Evolutionary conservation across 2,113 vertebrate species (phyloP).

Genomic region (Hyla sarda): DNA sequence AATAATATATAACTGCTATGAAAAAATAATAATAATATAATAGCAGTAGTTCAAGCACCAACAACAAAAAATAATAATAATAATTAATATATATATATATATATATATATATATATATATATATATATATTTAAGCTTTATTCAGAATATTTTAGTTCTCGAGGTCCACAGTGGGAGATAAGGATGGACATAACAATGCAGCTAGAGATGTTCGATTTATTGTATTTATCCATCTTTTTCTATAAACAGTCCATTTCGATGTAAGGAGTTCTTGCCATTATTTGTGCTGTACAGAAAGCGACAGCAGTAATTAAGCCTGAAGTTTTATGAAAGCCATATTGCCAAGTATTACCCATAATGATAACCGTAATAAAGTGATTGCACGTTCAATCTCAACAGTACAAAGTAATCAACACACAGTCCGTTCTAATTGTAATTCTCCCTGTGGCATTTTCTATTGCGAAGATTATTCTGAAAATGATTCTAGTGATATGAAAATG

Average conservation of each 20-base stretch:
- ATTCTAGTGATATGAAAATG: slow-evolving; percentile 27
- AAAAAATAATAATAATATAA: no score
- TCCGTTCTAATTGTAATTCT: slow-evolving; percentile 43
- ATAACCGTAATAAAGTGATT: slow-evolving; percentile 47
- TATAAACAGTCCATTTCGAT: slow-evolving; percentile 6
- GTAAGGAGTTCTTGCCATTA: slow-evolving; percentile 14
- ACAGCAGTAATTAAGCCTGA: slow-evolving; percentile 49
- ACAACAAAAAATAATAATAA: no score
- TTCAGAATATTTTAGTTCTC: background rate
- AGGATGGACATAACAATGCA: background rate
- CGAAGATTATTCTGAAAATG: slow-evolving; percentile 30
- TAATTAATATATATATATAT: no score
- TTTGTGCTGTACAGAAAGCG: slow-evolving; percentile 5
- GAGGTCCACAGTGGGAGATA: background rate
- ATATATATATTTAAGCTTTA: no score
- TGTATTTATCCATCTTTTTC: background rate
- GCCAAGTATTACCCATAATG: slow-evolving; percentile 49
- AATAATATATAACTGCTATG: no score
- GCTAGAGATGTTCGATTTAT: background rate
- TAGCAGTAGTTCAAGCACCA: no score
- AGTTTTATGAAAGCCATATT: slow-evolving; percentile 53
- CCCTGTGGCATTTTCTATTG: slow-evolving; percentile 47
- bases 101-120: no score
- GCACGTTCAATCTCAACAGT: slow-evolving; percentile 49
- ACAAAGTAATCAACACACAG: slow-evolving; percentile 52